A percentile compares a stretch with the other conserved stretches of the same genome.
phyloP scores from a whole-genome alignment of 2,797 vertebrate genomes.

The Bryconaethiops microstoma region DNA sequence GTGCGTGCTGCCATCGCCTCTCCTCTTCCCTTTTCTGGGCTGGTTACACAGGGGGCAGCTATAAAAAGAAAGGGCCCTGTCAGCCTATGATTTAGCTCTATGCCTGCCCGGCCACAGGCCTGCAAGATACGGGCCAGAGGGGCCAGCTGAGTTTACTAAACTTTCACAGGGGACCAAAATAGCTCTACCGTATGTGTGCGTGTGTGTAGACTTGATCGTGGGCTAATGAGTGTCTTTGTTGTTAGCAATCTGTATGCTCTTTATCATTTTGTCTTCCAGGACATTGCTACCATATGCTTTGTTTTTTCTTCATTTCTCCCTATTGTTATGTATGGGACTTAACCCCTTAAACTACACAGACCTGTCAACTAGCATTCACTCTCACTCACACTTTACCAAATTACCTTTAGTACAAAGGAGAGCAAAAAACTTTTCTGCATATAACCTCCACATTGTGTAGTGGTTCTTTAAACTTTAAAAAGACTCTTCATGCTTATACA shows the following conservation, averaged over 20 bases:
- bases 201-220: constrained; percentile 28
- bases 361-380: too few relatives aligned
- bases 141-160: constrained; percentile 76
- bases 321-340: too few relatives aligned
- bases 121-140: constrained; percentile 72
- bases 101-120: constrained; percentile 54
- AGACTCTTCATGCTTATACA: too few relatives aligned
- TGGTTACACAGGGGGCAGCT: constrained; percentile 75
- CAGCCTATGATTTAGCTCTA: constrained; percentile 74
- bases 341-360: too few relatives aligned
- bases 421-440: too few relatives aligned
- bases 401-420: too few relatives aligned
- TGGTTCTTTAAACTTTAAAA: too few relatives aligned
- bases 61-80: constrained; percentile 80
- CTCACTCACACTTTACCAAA: too few relatives aligned
- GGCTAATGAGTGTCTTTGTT: constrained; percentile 28
- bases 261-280: neutral
- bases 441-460: too few relatives aligned
- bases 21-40: constrained; percentile 79
- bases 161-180: constrained; percentile 74
- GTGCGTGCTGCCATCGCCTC: constrained; percentile 63
- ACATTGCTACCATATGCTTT: neutral
- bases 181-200: constrained; percentile 50
- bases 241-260: constrained; percentile 10
- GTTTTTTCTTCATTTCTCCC: neutral